Evolutionary conservation across 1,140 invertebrate species (phyloP), one percentile per base, ranked within the genome.

Genomic region (Tyrophagus putrescentiae): DNA sequence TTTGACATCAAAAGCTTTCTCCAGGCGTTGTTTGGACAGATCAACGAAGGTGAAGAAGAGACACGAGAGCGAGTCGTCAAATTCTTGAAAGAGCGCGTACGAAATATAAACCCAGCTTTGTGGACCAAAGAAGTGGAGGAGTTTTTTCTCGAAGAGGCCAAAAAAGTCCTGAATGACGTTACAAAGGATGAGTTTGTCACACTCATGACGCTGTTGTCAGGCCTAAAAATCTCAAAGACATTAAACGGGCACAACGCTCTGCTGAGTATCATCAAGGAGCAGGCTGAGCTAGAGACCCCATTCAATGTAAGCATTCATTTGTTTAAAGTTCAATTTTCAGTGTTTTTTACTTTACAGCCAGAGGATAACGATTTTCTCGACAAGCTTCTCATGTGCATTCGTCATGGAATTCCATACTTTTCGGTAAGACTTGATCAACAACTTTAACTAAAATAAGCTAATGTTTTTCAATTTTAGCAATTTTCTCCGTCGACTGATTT

Each of bases 151-250:
- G 72, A 79, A 44, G 84, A 93, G 71, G 82, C 83, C 65, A 93
- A 90, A 70, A 91, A 92, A 77, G 82, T 89, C 52, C 62, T 76
- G 53, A 64, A 70, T 59, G 85, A 89, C 77, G 83, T 89, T 11
- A 88, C 84, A 36, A 85, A 86, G 52, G 87, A 92, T 66, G 91
- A 96, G 73, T 94, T 94, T 75, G 82, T 89, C 62, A 78, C 81
- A 48, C 81, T 95, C 32, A 88, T 96, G 82, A 83, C 83, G 21
- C 78, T 92, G 57, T 74, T 96, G 62, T 80, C 80, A 1, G 80
- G 80, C 72, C 83, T 91, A 9, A 82, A 82, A 71, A 76, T 88
- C 42, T 83, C 84, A 45, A 83, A 82, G 64, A 85, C 86, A 33
- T 76, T 85, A 21, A 76, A 76, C 63, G 90, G 90, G 7, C 84